Evolutionary conservation across 2,888 invertebrate genomes (phyloP), one percentile per base, ranked within the genome.

Genomic region (Chorisops tibialis): DNA sequence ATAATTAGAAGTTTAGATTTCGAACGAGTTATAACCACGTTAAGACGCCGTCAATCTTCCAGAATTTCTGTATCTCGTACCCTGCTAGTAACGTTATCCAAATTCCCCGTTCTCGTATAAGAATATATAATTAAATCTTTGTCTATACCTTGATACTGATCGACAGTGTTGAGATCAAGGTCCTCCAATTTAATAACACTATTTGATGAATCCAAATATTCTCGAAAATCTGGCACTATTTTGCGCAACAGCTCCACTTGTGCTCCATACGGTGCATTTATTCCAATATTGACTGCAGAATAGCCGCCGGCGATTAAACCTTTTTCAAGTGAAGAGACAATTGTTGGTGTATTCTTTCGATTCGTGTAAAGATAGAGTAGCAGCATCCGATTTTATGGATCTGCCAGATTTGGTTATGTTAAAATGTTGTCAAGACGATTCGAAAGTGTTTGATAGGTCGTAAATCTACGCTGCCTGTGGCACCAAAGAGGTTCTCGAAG

Each of bases 81-180:
- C 63, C 47, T 0, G 43, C 3, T 19, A 41, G 4, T 19, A 48
- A 24, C 2, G 22, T 52, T 5, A 0, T 61, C 24, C 0, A 58
- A 3, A 2, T 63, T n/a, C 3, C 76, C 76, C 3, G 78, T 75
- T 59, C 73, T 73, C 0, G 76, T 71, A 56, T 78, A 74, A 5
- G 77, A 77, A 54, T 77, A 77, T 3, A 78, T 71, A 14, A 78
- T 74, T 9, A 96, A 83, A 38, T 87, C 84, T 77, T 97, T 98
- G 78, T 99, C 98, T 61, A 93, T 83, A 2, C 98, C 98, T 79
- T 99, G 98, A 79, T 92, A 99, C 79, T 96, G 96, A 79, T 98
- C 98, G 0, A 98, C 93, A 0, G 98, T 98, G 77, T 91, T 97
- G 21, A 93, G 87, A 78, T 96, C 95, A 6, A 91, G 79, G n/a